Evolutionary conservation across 2,113 vertebrate genomes (phyloP), one percentile per base, ranked within the genome.

Genomic region (Sinocyclocheilus anshuiensis): DNA sequence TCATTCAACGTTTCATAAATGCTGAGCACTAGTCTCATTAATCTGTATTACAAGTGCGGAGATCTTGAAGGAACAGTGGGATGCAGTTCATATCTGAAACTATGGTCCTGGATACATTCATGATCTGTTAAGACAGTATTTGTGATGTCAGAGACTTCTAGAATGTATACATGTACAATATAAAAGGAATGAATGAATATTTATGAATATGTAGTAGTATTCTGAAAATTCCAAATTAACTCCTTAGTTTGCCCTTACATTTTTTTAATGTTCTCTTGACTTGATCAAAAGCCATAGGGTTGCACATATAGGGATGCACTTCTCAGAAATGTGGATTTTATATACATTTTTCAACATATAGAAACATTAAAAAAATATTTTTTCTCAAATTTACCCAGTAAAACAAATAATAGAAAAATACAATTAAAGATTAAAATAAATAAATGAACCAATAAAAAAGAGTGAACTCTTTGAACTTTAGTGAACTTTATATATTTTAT

Each of bases 41-140:
- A 78, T 81, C 45, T 57, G 11, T 11, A 29, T 86, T 86, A 86
- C 55, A 86, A 81, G 39, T 18, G n/a, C n/a, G n/a, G 63, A n/a
- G 20, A 67, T 48, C 11, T 81, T 24, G 7, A 20, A 48, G n/a
- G 42, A 81, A 65, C n/a, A 3, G 13, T 63, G 57, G 22, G 20
- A 63, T 45, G 36, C 57, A 63, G 33, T 26, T 24, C 15, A 16
- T 48, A 12, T 76, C n/a, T 50, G 74, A 74, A 74, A 74, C 71
- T 42, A n/a, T 74, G 4, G 2, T 13, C 20, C 10, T 42, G 20
- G 22, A 74, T 45, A 42, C 18, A 24, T 76, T 16, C 13, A 26
- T 15, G 63, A 4, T 29, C 4, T 12, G 4, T 45, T 45, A 18
- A 74, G 9, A 16, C 4, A 72, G 18, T 72, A 33, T 71, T 71